A percentile compares a stretch with the other conserved stretches of the same genome.
Conservation (phyloP, 1,140 invertebrate species). For the Ips typographus region DNA sequence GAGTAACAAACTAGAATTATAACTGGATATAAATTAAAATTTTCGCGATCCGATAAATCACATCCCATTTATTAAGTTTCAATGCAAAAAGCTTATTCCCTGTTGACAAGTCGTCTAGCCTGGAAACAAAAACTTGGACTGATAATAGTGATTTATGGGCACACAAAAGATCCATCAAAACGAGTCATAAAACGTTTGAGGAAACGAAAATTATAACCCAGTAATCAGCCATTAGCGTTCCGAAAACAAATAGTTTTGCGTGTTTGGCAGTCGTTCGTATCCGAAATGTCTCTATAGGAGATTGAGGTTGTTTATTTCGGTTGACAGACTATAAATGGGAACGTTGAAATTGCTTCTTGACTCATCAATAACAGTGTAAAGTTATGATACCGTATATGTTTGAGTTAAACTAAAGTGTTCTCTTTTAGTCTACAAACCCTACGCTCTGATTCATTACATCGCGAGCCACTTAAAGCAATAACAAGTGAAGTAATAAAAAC, state of each 20-base stretch:
- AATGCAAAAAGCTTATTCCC: not conserved
- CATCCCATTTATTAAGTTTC: not conserved
- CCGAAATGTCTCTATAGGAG: not conserved
- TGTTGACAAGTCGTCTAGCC: not conserved
- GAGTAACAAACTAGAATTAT: too few relatives aligned
- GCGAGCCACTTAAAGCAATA: slow-evolving; percentile 19
- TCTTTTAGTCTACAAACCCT: not conserved
- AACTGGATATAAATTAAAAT: too few relatives aligned
- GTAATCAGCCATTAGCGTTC: slow-evolving; percentile 17
- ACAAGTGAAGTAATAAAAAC: slow-evolving; percentile 32
- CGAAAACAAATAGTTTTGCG: slow-evolving; percentile 16
- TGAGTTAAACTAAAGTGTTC: not conserved
- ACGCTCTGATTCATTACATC: slow-evolving; percentile 1
- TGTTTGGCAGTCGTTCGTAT: not conserved
- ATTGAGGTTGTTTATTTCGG: slow-evolving; percentile 11
- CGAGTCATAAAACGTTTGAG: slow-evolving; percentile 14
- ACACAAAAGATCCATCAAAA: slow-evolving; percentile 17
- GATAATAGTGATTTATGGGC: slow-evolving; percentile 16
- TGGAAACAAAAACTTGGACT: slow-evolving; percentile 2
- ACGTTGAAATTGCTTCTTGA: not conserved
- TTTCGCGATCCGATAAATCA: too few relatives aligned
- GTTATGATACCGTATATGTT: not conserved
- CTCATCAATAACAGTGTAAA: slow-evolving; percentile 6
- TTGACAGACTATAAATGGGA: slow-evolving; percentile 8
- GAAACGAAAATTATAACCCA: slow-evolving; percentile 22